A percentile compares a stretch with the other conserved stretches of the same genome.
These are phyloP conservation scores for Strigamia crassipes DNA, from an alignment of 2,888 invertebrate genomes.

Conservation along the genomic window DNA sequence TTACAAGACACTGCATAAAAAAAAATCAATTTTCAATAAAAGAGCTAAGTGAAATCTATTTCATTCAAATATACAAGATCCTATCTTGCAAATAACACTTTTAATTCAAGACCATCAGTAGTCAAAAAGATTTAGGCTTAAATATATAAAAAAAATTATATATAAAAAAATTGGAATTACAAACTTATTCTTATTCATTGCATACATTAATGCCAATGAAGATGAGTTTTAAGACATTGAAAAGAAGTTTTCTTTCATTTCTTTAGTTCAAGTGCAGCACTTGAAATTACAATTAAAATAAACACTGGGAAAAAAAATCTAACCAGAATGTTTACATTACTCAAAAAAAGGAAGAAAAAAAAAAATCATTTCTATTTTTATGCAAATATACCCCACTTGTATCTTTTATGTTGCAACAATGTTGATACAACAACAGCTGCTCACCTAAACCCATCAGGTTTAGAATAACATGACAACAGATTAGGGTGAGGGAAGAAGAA, in stretches of 20 bases:
- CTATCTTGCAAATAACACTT: neutral
- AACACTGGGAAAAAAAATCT: neutral
- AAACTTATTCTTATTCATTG: no score
- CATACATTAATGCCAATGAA: no score
- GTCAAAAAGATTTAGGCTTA: no score
- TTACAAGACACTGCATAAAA: neutral
- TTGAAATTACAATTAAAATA: neutral
- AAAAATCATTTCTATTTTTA: neutral
- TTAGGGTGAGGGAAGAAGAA: neutral
- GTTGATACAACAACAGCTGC: constrained; percentile 38
- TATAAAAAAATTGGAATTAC: no score
- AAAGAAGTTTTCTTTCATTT: no score
- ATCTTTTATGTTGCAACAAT: constrained; percentile 19
- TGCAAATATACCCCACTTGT: neutral
- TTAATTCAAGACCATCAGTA: no score
- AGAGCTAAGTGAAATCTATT: neutral
- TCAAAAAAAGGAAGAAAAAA: neutral
- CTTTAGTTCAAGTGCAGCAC: neutral
- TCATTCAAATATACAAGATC: neutral
- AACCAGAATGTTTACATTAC: neutral
- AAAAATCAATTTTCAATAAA: neutral
- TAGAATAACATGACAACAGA: constrained; percentile 40
- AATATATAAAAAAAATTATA: no score
- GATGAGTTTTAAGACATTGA: no score
- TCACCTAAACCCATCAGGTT: constrained; percentile 39